Evolutionary conservation across 2,113 vertebrate genomes (phyloP), one percentile per base, ranked within the genome.

Genomic region (Anguilla japonica): DNA sequence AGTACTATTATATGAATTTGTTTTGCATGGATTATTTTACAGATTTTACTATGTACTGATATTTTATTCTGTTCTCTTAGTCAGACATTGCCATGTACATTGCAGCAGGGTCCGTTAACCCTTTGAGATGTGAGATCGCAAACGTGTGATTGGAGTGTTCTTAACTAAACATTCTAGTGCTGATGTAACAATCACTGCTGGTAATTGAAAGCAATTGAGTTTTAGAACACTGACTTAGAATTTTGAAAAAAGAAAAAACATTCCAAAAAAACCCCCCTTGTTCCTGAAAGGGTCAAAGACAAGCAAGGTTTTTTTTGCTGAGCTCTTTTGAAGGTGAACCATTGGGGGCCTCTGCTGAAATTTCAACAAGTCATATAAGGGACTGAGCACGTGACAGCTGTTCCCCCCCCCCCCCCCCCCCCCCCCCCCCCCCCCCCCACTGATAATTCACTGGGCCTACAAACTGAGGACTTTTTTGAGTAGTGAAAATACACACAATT

Each of bases 341-440:
- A 94, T 94, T 94, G 90, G 87, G 71, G 89, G 90, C 90, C 90
- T 91, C 91, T 95, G 92, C 94, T 92, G 89, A 91, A 88, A 89
- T 93, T 94, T 95, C 93, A 95, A 94, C 93, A 95, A 95, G 93
- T 95, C 92, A 93, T 91, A 94, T 93, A 95, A 94, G 95, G 93
- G 90, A 82, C 85, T 53, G 80, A 92, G 90, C 93, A 94, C 91
- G 92, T 95, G 94, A 95, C 93, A 90, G 90, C 92, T 92, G 2
- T 93, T 90, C 93, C 89, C 89, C 91, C 34, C 34, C n/a, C n/a
- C n/a, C n/a, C n/a, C n/a, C n/a, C n/a, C n/a, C n/a, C 34, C 34
- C 90, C 92, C 91, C n/a, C n/a, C n/a, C n/a, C n/a, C n/a, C n/a
- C n/a, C n/a, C n/a, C 34, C 34, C 90, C 92, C 91, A 92, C 90